Base-by-base conservation (phyloP, 2,888 invertebrate species). In the Neria commutata region DNA sequence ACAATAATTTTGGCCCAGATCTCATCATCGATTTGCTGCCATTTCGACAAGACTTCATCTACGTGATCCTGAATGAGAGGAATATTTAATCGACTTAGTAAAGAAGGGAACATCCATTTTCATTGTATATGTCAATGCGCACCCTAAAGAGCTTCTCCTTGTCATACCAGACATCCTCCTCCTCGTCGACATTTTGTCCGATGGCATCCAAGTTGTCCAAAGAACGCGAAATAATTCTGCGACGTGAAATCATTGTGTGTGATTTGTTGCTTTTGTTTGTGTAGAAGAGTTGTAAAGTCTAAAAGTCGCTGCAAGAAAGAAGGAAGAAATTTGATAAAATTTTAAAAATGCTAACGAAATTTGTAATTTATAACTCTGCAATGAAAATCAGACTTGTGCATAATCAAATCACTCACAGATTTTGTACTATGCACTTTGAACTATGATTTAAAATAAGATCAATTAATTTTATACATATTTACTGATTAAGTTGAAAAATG, bases 1-100 rank as follows among this genome's bases (percentile, higher is more conserved):
- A 97, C 95, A 77, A 98, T 94, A 65, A 98, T 91, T 86, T 98
- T 98, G 63, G 96, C 96, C 98, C 98, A 98, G 73, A 97, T 97
- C 84, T 96, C 97, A 79, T 97, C 96, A 79, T 98, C 97, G 71
- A 98, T 94, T 83, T 94, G 92, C 72, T 92, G 92, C 92, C 97
- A 95, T 84, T 97, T 97, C 81, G 93, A 91, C 74, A 96, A 83
- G 51, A 97, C 95, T 85, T 97, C 97, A 81, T 94, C 92, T 81
- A 97, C 93, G 84, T 97, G 96, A 85, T 97, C 96, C 95, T 96
- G 85, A n/a, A n/a, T n/a, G n/a, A n/a, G n/a, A n/a, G 59, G 83
- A 85, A 68, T 72, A 81, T 80, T n/a, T n/a, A n/a, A n/a, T n/a
- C n/a, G n/a, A n/a, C n/a, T n/a, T n/a, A n/a, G n/a, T n/a, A n/a